Percentiles rank a stretch among this genome's conserved stretches.
Evolutionary conservation across 2,113 vertebrate species (phyloP).

Genomic region (Crotophaga sulcirostris): DNA sequence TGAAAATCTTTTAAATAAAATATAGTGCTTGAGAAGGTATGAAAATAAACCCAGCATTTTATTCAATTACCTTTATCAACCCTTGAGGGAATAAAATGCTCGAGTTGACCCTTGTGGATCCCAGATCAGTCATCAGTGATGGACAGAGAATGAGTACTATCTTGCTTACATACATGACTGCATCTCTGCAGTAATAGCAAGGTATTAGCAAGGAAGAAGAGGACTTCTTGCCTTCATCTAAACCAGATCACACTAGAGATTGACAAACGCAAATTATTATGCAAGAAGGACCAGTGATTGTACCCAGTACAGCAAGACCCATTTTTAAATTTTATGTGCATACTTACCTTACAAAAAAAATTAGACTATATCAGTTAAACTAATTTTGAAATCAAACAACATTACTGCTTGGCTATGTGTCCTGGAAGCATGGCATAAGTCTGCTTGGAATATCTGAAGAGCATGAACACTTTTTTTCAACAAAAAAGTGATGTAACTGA

Average conservation of each 20-base stretch:
- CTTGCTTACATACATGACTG: background rate
- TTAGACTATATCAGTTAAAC: background rate
- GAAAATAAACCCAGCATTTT: background rate
- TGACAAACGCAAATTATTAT: background rate
- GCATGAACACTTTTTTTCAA: background rate
- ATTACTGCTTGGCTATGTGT: background rate
- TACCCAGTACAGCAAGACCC: background rate
- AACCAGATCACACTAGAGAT: background rate
- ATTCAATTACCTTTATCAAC: background rate
- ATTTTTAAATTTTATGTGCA: background rate
- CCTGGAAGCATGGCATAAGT: background rate
- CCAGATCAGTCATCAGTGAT: background rate
- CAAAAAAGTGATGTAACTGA: background rate
- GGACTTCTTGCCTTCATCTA: background rate
- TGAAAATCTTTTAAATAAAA: background rate
- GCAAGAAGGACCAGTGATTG: background rate
- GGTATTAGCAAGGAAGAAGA: background rate
- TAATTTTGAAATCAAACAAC: background rate
- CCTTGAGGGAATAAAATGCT: background rate
- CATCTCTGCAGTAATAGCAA: too few species aligned
- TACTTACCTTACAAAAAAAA: background rate
- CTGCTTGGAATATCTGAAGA: background rate
- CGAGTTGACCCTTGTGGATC: background rate
- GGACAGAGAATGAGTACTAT: background rate
- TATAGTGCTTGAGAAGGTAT: background rate